A percentile compares a stretch with the other conserved stretches of the same genome.
These are phyloP conservation scores for Ganaspis brasiliensis DNA, from an alignment of 2,888 invertebrate genomes.

Conservation along the genomic window DNA sequence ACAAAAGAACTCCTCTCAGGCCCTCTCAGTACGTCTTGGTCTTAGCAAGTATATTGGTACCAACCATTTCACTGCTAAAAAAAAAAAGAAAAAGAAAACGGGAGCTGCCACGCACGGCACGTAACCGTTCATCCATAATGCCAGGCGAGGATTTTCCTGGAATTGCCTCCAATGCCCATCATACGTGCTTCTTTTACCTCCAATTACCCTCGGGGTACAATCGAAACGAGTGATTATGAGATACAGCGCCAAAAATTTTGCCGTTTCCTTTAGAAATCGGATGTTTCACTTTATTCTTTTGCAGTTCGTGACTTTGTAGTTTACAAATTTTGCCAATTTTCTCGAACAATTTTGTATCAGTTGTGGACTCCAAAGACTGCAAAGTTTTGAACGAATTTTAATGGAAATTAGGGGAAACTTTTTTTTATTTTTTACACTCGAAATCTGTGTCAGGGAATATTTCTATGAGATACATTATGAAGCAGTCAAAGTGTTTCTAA, in stretches of 20 bases:
- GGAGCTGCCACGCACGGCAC: conserved; percentile 47
- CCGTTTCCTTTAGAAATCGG: background rate
- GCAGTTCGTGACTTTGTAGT: conserved; percentile 2
- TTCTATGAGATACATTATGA: no score
- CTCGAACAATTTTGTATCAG: background rate
- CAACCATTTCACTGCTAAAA: conserved; percentile 15
- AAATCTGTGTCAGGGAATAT: no score
- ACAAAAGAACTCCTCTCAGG: conserved; percentile 64
- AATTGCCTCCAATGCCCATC: conserved; percentile 46
- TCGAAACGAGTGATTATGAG: conserved; percentile 26
- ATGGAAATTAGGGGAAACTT: background rate
- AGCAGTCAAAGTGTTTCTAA: no score
- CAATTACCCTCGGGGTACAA: conserved; percentile 30
- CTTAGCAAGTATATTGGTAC: conserved; percentile 37
- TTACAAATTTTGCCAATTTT: background rate
- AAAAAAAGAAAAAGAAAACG: conserved; percentile 44
- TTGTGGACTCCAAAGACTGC: background rate
- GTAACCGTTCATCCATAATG: conserved; percentile 59
- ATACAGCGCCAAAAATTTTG: conserved; percentile 16
- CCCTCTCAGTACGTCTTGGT: conserved; percentile 4
- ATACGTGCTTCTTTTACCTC: conserved; percentile 37
- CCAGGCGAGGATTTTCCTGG: conserved; percentile 56
- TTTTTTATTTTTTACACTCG: background rate
- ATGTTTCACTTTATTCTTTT: background rate
- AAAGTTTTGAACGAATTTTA: no score